Conservation (phyloP, 2,888 invertebrate species). For the Osedax frankpressi region DNA sequence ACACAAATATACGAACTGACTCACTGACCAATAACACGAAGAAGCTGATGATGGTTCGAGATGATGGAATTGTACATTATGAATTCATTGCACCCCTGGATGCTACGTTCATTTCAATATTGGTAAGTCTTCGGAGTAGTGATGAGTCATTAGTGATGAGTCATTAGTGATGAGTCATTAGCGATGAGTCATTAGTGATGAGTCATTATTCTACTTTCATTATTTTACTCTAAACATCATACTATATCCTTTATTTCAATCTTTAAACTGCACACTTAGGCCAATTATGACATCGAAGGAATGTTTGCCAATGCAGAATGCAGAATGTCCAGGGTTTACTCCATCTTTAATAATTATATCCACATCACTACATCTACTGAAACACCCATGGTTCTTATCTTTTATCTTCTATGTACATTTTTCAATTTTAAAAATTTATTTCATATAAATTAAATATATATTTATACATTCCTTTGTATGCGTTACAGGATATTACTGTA, state of each 20-base stretch:
- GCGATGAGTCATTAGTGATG: too few species aligned
- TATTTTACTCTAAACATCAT: too few species aligned
- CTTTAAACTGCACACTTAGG: conserved; percentile 21
- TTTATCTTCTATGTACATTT: too few species aligned
- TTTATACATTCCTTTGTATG: too few species aligned
- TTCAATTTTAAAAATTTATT: too few species aligned
- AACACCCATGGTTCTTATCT: conserved; percentile 49
- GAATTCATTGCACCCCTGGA: conserved; percentile 25
- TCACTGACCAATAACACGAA: conserved; percentile 19
- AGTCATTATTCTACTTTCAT: too few species aligned
- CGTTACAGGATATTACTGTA: too few species aligned
- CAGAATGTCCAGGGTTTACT: conserved; percentile 37
- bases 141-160: too few species aligned
- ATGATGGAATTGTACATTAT: conserved; percentile 35
- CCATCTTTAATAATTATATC: conserved; percentile 68
- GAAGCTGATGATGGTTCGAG: conserved; percentile 30
- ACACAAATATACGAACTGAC: conserved; percentile 10
- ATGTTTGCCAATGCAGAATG: neutral
- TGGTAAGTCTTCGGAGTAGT: too few species aligned
- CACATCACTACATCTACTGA: conserved; percentile 71
- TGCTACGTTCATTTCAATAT: conserved; percentile 29
- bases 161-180: too few species aligned
- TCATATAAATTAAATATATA: too few species aligned
- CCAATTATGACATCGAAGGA: conserved; percentile 22
- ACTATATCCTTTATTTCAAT: too few species aligned